Evolutionary conservation across 2,888 invertebrate species (phyloP).

Genomic region (Platypus cylindrus): DNA sequence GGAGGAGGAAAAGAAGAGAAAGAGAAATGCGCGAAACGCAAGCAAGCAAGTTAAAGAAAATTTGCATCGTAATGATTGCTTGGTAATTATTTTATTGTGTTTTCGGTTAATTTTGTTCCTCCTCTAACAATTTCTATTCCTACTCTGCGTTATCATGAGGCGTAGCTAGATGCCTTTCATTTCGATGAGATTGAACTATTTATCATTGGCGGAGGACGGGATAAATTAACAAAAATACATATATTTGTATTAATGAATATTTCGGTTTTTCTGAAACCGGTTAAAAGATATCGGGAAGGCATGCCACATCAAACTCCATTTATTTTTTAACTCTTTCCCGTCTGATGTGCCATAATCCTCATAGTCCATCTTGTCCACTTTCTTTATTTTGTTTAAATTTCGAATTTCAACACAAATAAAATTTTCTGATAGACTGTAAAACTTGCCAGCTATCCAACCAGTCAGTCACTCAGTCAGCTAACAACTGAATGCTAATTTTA

Average conservation of each 20-base stretch:
- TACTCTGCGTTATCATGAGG: no score
- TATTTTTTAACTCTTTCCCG: no score
- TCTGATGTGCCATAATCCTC: no score
- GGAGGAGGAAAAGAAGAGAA: no score
- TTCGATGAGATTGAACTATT: slow-evolving; percentile 5
- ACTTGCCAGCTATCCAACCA: no score
- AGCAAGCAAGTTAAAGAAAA: slow-evolving; percentile 35
- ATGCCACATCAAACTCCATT: no score
- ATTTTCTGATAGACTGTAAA: no score
- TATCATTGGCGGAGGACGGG: slow-evolving; percentile 1
- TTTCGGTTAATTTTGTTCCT: slow-evolving; percentile 14
- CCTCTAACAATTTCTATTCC: no score
- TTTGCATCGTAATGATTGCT: slow-evolving; percentile 35
- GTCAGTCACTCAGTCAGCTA: slow-evolving; percentile 21
- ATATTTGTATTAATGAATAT: not conserved
- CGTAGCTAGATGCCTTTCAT: slow-evolving; percentile 6
- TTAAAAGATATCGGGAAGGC: no score
- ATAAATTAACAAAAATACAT: not conserved
- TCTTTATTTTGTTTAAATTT: slow-evolving; percentile 31
- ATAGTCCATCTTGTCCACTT: slow-evolving; percentile 27
- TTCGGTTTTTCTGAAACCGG: not conserved
- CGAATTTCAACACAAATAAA: slow-evolving; percentile 32
- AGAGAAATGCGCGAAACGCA: no score
- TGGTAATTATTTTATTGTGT: slow-evolving; percentile 30
- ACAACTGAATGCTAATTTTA: slow-evolving; percentile 26